phyloP scores from a whole-genome alignment of 2,888 invertebrate species.

The Alcis repandata region DNA sequence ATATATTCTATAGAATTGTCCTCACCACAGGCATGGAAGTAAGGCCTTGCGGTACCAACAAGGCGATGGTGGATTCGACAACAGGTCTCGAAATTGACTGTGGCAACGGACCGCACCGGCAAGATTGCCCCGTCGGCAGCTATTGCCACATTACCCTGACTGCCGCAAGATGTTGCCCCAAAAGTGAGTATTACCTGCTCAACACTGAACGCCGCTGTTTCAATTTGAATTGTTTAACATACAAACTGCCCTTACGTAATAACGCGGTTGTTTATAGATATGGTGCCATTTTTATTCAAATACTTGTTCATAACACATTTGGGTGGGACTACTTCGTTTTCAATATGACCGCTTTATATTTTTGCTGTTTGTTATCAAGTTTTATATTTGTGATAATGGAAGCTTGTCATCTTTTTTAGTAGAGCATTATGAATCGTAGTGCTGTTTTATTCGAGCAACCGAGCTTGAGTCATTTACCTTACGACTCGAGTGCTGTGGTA shows the following conservation, averaged over 20 bases:
- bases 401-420: not conserved
- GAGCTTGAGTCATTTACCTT: conserved; percentile 2
- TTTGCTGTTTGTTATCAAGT: conserved; percentile 13
- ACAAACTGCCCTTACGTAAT: conserved; percentile 43
- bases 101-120: conserved; percentile 91
- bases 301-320: conserved; percentile 18
- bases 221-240: conserved; percentile 50
- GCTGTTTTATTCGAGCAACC: not conserved
- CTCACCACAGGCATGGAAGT: conserved; percentile 90
- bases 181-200: conserved; percentile 67
- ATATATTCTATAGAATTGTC: conserved; percentile 1
- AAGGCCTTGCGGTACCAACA: conserved; percentile 93
- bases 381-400: conserved; percentile 8
- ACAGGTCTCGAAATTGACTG: conserved; percentile 93
- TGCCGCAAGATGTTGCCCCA: conserved; percentile 94
- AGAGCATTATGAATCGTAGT: not conserved
- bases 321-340: conserved; percentile 17
- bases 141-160: conserved; percentile 95
- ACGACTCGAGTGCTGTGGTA: conserved; percentile 2
- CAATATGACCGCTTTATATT: conserved; percentile 19
- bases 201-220: conserved; percentile 47
- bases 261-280: conserved; percentile 47
- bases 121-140: conserved; percentile 93
- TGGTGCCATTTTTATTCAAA: conserved; percentile 41
- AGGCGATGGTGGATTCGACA: conserved; percentile 90